phyloP scores from a whole-genome alignment of 2,113 vertebrate species.

The Paralichthys olivaceus region DNA sequence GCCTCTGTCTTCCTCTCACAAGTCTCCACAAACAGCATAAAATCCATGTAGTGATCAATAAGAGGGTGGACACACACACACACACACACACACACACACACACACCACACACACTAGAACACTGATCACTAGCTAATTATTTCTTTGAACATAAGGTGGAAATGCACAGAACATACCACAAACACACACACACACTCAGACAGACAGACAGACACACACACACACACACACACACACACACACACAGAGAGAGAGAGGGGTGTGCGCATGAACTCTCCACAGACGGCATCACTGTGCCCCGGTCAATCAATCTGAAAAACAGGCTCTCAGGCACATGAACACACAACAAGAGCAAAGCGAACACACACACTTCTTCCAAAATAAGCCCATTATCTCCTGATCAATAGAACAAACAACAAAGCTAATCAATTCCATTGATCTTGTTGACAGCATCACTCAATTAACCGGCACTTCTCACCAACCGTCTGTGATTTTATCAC shows the following conservation, averaged over 20 bases:
- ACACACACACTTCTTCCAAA: neutral
- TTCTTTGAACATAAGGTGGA: constrained; percentile 7
- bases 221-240: neutral
- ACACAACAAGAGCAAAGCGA: neutral
- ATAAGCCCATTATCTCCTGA: constrained; percentile 35
- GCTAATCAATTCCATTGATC: constrained; percentile 45
- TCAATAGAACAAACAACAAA: constrained; percentile 51
- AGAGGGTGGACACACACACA: neutral
- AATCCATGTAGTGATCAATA: constrained; percentile 28
- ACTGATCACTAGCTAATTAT: neutral
- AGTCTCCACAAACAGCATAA: constrained; percentile 11
- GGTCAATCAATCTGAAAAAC: constrained; percentile 23
- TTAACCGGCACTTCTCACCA: constrained; percentile 23
- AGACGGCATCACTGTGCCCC: neutral
- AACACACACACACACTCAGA: neutral
- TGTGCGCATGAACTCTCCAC: constrained; percentile 2
- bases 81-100: constrained; percentile 3
- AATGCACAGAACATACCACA: neutral
- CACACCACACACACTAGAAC: neutral
- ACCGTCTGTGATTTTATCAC: constrained; percentile 22
- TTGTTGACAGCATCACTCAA: constrained; percentile 30
- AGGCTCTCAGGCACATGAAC: neutral
- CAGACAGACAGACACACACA: neutral
- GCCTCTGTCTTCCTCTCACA: neutral
- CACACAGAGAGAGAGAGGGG: neutral